phyloP scores from a whole-genome alignment of 2,888 invertebrate species.

The Blomia tropicalis region DNA sequence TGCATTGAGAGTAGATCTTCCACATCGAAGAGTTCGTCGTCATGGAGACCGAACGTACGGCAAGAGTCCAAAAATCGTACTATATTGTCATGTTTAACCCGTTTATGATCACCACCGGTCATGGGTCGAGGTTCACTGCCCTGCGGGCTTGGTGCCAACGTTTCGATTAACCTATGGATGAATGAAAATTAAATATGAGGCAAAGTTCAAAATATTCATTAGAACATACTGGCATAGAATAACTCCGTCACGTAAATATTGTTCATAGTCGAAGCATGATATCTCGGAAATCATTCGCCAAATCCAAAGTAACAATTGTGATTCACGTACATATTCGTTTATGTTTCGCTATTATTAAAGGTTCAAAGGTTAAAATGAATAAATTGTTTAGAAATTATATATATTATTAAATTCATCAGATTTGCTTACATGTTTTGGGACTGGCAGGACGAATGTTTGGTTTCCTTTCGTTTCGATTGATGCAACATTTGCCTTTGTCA shows the following conservation, averaged over 20 bases:
- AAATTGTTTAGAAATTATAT: neutral
- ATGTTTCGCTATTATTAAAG: neutral
- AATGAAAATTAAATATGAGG: neutral
- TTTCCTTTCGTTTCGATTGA: neutral
- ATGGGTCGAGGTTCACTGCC: slow-evolving; percentile 19
- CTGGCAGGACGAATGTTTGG: slow-evolving; percentile 1
- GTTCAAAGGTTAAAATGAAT: neutral
- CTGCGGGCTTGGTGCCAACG: neutral
- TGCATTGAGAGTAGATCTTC: slow-evolving; percentile 31
- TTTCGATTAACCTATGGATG: neutral
- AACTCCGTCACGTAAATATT: slow-evolving; percentile 31
- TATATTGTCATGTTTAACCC: slow-evolving; percentile 35
- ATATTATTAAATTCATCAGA: neutral
- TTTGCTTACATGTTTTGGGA: slow-evolving; percentile 10
- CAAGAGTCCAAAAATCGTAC: slow-evolving; percentile 37
- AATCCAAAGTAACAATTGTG: slow-evolving; percentile 32
- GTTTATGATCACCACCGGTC: slow-evolving; percentile 26
- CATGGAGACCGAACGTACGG: slow-evolving; percentile 31
- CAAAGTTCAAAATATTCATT: neutral
- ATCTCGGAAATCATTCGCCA: slow-evolving; percentile 31
- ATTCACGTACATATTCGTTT: slow-evolving; percentile 26
- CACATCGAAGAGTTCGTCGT: slow-evolving; percentile 30
- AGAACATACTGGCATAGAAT: slow-evolving; percentile 30
- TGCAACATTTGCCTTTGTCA: neutral
- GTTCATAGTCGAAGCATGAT: slow-evolving; percentile 30